A percentile compares a stretch with the other conserved stretches of the same genome.
Evolutionary conservation across 2,113 vertebrate genomes (phyloP).

Genomic region (Danionella cerebrum): DNA sequence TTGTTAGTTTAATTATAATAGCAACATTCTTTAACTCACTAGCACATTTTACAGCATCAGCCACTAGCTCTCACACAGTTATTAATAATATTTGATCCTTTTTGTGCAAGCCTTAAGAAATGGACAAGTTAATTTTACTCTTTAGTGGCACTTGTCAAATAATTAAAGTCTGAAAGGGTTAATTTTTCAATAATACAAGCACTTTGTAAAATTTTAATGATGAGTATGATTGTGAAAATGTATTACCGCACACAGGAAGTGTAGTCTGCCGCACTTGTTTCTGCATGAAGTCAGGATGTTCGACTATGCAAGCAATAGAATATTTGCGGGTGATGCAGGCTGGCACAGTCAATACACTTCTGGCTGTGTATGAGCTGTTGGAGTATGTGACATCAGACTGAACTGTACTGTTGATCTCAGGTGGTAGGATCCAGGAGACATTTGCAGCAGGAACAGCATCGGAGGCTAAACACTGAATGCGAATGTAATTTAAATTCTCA

Average conservation of each 20-base stretch:
- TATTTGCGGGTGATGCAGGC: conserved; percentile 45
- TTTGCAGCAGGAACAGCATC: conserved; percentile 52
- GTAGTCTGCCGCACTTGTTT: conserved; percentile 45
- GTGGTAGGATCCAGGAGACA: conserved; percentile 56
- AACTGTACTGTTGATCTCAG: conserved; percentile 43
- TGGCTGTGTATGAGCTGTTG: conserved; percentile 55
- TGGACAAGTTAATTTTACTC: too few species aligned
- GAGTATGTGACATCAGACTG: conserved; percentile 46
- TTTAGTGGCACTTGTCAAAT: too few species aligned
- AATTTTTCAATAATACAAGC: too few species aligned
- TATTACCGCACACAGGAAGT: conserved; percentile 55
- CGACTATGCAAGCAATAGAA: conserved; percentile 52
- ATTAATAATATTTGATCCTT: too few species aligned
- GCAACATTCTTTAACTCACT: too few species aligned
- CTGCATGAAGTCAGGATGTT: conserved; percentile 49
- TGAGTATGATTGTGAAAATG: not conserved
- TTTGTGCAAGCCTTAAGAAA: too few species aligned
- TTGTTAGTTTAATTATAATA: too few species aligned
- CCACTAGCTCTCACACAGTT: too few species aligned
- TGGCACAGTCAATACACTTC: conserved; percentile 51
- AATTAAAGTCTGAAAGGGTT: too few species aligned
- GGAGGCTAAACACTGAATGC: conserved; percentile 55
- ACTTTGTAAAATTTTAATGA: too few species aligned
- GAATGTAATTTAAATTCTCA: conserved; percentile 30
- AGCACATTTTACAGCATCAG: too few species aligned